Base-by-base conservation (phyloP, 92 coral and sea anemone genomes). In the Nematostella vectensis region DNA sequence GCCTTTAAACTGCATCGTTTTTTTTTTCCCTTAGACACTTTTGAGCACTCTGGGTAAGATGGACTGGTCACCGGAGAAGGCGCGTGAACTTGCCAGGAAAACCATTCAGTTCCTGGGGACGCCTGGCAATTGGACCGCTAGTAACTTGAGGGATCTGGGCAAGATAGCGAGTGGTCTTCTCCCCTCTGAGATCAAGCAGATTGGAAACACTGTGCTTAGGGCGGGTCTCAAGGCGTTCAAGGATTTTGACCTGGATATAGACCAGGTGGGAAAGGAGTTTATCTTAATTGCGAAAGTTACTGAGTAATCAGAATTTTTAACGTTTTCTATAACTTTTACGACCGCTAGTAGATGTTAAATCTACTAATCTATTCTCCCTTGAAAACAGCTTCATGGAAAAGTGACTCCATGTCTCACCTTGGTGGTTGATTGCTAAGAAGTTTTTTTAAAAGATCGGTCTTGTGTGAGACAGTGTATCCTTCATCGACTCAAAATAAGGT, bases 81-180 rank as follows among this genome's bases (percentile, higher is more conserved):
- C 84, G 4, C 81, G 93, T 6, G 78, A 69, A 38, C 75, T 88
- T 55, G 75, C 73, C 23, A 69, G 76, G 44, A 91, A 81, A 53
- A 91, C 88, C 15, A 82, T 69, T 25, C 77, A 74, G 61, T 36
- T 76, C 2, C 40, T 85, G 1, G 98, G 98, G 2, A 67, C 72
- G n/a, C 83, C 95, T 23, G 86, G 65, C 29, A 67, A 81, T 50
- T 91, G 98, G 98, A 78, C 81, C 15, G 83, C 58, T 3, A 74
- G 62, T 0, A 75, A 77, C 42, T 54, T 91, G 43, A 74, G 82
- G 48, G 91, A 86, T 44, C 82, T 91, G 36, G 95, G 95, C 19
- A 62, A 71, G 58, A 52, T 80, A 20, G 69, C 63, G 1, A 88
- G 77, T 11, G 91, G 82, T 16, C 71, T 91, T 29, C 70, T 91